Base-by-base conservation (phyloP, 1,140 invertebrate species). In the Neomicropteryx cornuta region DNA sequence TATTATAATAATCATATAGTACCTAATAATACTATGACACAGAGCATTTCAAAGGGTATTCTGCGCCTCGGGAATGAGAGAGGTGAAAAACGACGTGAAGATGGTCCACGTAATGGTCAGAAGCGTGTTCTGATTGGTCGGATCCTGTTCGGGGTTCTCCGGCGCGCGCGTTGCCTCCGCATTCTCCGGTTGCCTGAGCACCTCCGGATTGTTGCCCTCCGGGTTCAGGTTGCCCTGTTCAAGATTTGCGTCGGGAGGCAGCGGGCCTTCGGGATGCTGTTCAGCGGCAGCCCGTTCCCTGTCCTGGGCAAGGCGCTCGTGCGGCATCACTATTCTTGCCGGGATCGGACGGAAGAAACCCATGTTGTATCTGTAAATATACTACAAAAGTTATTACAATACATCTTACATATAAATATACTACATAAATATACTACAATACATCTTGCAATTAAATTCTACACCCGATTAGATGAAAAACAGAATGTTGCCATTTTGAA, bases 51-150 rank as follows among this genome's bases (percentile, higher is more conserved):
- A n/a, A n/a, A n/a, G n/a, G n/a, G n/a, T n/a, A n/a, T n/a, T n/a
- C 39, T 64, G 58, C 1, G 76, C 73, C 46, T 85, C 81, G 3
- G 83, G 83, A 53, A 86, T 77, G 16, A 87, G 64, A 1, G 82
- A 85, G 2, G 81, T 71, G 48, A 87, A 83, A 58, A 87, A 84
- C 17, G 77, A 77, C 5, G 76, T 75, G 41, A 86, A 75, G 47
- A 85, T 78, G 49, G 79, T 81, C 77, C 79, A 81, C 3, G 77
- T 75, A 4, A 81, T 68, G n/a, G 73, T 72, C 5, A 81, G 58
- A 27, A 75, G 56, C 2, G 79, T 76, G 20, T 76, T 76, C 13
- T 55, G 72, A 51, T 53, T 72, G 54, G 49, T 45, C 33, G n/a
- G n/a, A n/a, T 33, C 59, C 57, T 42, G 66, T 62, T 42, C 48